A percentile compares a stretch with the other conserved stretches of the same genome.
Evolutionary conservation across 2,797 vertebrate genomes (phyloP).

Genomic region (Microctenopoma stevenorrisi): DNA sequence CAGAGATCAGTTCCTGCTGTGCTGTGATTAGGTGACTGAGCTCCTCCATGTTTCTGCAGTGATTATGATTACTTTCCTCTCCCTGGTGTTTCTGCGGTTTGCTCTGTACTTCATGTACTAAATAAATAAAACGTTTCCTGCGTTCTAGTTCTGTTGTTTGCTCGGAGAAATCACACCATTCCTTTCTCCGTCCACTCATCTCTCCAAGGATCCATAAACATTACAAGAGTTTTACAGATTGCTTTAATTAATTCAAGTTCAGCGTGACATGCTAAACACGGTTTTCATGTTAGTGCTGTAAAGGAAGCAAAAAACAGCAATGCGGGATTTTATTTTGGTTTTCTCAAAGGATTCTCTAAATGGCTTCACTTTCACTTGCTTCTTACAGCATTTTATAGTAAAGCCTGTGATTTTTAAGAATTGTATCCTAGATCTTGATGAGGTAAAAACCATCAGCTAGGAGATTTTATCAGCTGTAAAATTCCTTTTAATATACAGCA

Average conservation of each 20-base stretch:
- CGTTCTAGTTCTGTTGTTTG: constrained; percentile 36
- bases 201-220: constrained; percentile 27
- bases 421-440: not conserved
- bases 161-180: constrained; percentile 24
- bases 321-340: constrained; percentile 7
- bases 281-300: not conserved
- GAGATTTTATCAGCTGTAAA: too few species aligned
- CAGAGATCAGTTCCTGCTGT: constrained; percentile 43
- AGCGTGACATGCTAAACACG: constrained; percentile 3
- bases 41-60: constrained; percentile 45
- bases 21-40: constrained; percentile 61
- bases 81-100: constrained; percentile 13
- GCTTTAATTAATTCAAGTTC: constrained; percentile 25
- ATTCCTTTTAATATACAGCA: too few species aligned
- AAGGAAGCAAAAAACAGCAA: not conserved
- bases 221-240: constrained; percentile 8
- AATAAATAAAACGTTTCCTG: constrained; percentile 37
- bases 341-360: not conserved
- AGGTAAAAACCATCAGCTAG: not conserved
- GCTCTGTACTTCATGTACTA: constrained; percentile 17
- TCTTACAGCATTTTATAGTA: not conserved
- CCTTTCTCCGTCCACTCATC: constrained; percentile 18
- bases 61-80: constrained; percentile 58
- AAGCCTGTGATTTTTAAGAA: not conserved
- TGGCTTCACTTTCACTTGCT: not conserved